Evolutionary conservation across 2,888 invertebrate species (phyloP), one percentile per base, ranked within the genome.

Genomic region (Polietes domitor): DNA sequence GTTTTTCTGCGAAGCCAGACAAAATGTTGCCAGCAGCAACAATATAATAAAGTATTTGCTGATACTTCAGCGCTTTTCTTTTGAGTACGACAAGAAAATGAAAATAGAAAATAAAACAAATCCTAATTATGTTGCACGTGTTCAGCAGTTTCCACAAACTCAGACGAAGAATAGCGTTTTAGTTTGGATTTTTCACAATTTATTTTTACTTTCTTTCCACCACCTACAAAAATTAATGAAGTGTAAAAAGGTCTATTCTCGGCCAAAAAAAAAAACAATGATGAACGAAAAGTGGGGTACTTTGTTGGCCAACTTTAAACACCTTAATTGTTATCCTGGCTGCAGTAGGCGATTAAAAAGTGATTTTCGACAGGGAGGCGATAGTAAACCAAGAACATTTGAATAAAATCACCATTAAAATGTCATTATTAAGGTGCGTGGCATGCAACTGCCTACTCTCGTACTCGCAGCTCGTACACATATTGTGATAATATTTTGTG

Each of bases 191-290:
- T 37, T 37, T 37, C 12, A 3, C 32, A 5, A n/a, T n/a, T n/a
- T n/a, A n/a, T n/a, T n/a, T n/a, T n/a, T n/a, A n/a, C n/a, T n/a
- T n/a, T n/a, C n/a, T n/a, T n/a, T n/a, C n/a, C n/a, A n/a, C n/a
- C n/a, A n/a, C n/a, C n/a, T n/a, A 43, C 47, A 50, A 19, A 43
- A 77, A 37, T 77, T 63, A 71, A 63, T 71, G 71, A 71, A 58
- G 71, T 71, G 32, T 21, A 71, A 77, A 71, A 77, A 77, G 61
- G 28, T 19, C 15, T 7, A 9, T 61, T 61, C 55, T n/a, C n/a
- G n/a, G n/a, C n/a, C n/a, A n/a, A n/a, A 58, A 24, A 58, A 53
- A 9, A 53, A n/a, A 37, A 10, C 10, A 37, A 37, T 7, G 10
- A 37, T 37, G 37, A 12, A 37, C 4, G 21, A 50, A 53, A 53